Evolutionary conservation across 2,113 vertebrate genomes (phyloP).

Genomic region (Sisor rabdophorus): DNA sequence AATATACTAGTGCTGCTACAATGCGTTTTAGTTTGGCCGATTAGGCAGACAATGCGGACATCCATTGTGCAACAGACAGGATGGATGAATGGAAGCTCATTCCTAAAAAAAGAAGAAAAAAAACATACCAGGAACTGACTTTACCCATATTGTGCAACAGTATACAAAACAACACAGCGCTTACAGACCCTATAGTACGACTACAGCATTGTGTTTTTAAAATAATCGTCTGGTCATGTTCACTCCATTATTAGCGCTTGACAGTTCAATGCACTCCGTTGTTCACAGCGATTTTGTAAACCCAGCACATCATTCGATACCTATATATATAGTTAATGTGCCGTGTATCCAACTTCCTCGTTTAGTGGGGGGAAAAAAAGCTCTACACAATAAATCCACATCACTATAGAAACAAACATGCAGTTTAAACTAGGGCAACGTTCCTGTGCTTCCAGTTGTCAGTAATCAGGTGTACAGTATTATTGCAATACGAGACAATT

Average conservation of each 20-base stretch:
- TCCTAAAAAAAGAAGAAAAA: constrained; percentile 58
- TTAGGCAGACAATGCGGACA: constrained; percentile 58
- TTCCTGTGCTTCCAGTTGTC: background rate
- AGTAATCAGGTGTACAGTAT: background rate
- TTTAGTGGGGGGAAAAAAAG: background rate
- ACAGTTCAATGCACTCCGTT: background rate
- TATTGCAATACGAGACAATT: background rate
- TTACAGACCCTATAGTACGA: background rate
- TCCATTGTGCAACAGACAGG: constrained; percentile 76
- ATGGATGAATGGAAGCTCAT: constrained; percentile 71
- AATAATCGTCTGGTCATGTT: background rate
- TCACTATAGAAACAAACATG: background rate
- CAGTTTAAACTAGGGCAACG: background rate
- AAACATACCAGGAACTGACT: constrained; percentile 20
- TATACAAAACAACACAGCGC: background rate
- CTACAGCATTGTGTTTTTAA: background rate
- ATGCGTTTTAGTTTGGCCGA: constrained; percentile 61
- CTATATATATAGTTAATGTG: background rate
- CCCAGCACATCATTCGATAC: background rate
- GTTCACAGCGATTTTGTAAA: background rate
- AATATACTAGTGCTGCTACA: constrained; percentile 58
- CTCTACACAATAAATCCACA: too few relatives aligned
- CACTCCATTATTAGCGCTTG: too few relatives aligned
- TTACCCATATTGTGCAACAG: constrained; percentile 30
- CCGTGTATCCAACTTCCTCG: background rate